Base-by-base conservation (phyloP, 2,113 vertebrate species). In the Emydura subglobosa region DNA sequence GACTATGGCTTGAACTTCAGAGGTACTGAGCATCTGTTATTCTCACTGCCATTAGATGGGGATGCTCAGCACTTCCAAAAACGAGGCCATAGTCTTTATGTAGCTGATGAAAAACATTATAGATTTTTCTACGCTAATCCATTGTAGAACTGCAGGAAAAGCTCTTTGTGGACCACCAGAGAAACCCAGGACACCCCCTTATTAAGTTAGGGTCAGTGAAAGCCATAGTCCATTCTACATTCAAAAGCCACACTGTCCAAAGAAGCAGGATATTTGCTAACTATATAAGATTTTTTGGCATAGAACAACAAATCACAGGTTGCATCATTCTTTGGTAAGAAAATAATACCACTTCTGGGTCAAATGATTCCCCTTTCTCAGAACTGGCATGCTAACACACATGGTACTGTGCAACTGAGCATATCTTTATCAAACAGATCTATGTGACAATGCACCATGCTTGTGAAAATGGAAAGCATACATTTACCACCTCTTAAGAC, bases 101-200 rank as follows among this genome's bases (percentile, higher is more conserved):
- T 1, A 1, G 1, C 10, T 31, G 84, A 61, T 34, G 24, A 86
- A 89, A 86, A 31, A 79, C n/a, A 47, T 47, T 86, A 55, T 8
- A 50, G 49, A 76, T 89, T 54, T 93, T 51, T 24, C 81, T 1
- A 76, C 42, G 24, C 0, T 51, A 57, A 89, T 51, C 86, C 65
- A 61, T 90, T 72, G 79, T 21, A 89, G 72, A 95, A 86, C 3
- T 85, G 39, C 47, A 4, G 27, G 82, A 85, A 50, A 88, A 91
- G 55, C 50, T 50, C 2, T 7, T 44, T 2, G 51, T 27, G 21
- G 12, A 61, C 21, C 4, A 65, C 22, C 87, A 91, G 94, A 89
- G 25, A 89, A 90, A 2, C 34, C 54, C 49, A 54, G 8, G 93
- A 53, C 21, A 83, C 54, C 81, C 29, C 34, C n/a, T 59, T 50